Conservation (phyloP, 2,797 vertebrate species). For the Loriculus beryllinus region DNA sequence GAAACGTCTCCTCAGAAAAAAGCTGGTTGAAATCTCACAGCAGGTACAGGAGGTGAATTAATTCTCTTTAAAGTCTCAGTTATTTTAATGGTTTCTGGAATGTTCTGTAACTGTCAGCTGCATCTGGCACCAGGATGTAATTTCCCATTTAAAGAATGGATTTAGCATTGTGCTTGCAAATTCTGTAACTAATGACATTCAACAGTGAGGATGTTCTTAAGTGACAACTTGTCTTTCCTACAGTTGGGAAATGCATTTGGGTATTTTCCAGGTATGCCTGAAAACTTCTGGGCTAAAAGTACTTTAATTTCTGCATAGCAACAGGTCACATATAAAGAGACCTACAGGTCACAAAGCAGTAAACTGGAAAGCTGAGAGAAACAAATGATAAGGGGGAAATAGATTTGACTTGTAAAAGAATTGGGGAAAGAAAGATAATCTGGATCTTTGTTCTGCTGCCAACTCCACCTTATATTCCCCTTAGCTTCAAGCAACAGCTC, state of each 20-base stretch:
- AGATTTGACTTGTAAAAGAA: not conserved
- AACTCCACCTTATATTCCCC: not conserved
- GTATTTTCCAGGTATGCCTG: conserved; percentile 40
- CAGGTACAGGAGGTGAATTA: not conserved
- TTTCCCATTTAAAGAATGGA: conserved; percentile 21
- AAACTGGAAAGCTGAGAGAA: conserved; percentile 21
- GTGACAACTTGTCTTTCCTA: not conserved
- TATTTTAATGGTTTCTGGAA: not conserved
- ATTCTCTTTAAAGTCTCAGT: not conserved
- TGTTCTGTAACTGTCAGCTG: not conserved
- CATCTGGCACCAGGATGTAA: conserved; percentile 2
- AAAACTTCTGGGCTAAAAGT: conserved; percentile 11
- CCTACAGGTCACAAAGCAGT: not conserved
- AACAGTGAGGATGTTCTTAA: conserved; percentile 16
- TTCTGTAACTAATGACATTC: conserved; percentile 29
- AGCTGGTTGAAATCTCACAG: not conserved
- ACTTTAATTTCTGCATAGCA: conserved; percentile 52
- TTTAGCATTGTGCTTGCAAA: conserved; percentile 36
- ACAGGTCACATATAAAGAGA: not conserved
- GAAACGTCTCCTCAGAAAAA: not conserved
- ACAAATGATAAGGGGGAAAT: not conserved
- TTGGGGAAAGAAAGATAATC: not conserved
- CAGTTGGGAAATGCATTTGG: conserved; percentile 46
- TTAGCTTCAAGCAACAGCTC: not conserved
- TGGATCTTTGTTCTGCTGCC: not conserved